These are phyloP conservation scores for Acomys russatus DNA, from an alignment of 2,797 vertebrate genomes.

Conservation along the genomic window DNA sequence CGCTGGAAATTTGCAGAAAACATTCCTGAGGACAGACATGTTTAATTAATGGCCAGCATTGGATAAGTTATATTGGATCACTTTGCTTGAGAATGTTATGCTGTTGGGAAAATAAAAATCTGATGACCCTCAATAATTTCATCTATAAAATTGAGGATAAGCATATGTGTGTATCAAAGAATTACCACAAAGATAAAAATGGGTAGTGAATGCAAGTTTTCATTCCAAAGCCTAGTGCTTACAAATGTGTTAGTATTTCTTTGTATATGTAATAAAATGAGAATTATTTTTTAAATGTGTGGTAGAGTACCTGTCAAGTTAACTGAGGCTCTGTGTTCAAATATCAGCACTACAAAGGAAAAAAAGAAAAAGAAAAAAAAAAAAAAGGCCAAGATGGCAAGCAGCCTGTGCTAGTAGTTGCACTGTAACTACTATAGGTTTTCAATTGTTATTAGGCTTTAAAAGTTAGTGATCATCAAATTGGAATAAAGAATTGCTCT, in stretches of 20 bases:
- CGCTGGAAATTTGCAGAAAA: neutral
- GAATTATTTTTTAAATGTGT: constrained; percentile 1
- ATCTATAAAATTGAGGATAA: neutral
- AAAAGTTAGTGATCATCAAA: constrained; percentile 1
- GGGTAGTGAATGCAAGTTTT: neutral
- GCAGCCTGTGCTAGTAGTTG: neutral
- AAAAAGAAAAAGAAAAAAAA: neutral
- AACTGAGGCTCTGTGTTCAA: neutral
- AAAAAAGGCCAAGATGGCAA: neutral
- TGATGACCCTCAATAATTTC: neutral
- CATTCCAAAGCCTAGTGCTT: neutral
- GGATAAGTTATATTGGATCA: neutral
- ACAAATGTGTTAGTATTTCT: neutral
- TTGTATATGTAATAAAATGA: neutral
- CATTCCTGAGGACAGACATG: neutral
- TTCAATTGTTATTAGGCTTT: neutral
- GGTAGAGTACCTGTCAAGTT: neutral
- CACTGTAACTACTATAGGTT: neutral
- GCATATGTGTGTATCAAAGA: neutral
- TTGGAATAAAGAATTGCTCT: neutral
- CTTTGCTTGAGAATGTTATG: neutral
- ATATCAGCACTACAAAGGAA: neutral
- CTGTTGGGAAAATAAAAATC: neutral
- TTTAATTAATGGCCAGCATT: neutral
- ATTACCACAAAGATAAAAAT: neutral